These are phyloP conservation scores for Blera fallax DNA, from an alignment of 2,888 invertebrate species.

Conservation along the genomic window DNA sequence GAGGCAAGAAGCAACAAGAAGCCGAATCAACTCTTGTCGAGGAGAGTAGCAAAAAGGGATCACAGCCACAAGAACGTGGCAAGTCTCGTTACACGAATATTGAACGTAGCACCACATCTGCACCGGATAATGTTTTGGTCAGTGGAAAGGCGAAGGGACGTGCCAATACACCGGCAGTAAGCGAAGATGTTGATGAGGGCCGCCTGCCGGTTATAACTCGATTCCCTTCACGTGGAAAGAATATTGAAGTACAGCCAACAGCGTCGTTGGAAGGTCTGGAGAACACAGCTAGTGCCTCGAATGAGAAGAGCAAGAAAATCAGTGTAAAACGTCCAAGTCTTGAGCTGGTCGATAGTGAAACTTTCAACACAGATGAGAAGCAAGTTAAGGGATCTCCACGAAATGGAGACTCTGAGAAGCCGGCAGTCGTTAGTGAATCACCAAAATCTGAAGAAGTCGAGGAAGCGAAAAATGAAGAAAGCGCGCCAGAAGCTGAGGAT, in stretches of 20 bases:
- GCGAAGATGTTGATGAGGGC: conserved; percentile 78
- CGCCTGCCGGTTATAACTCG: conserved; percentile 92
- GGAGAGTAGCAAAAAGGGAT: conserved; percentile 76
- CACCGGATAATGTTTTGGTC: conserved; percentile 85
- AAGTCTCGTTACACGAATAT: conserved; percentile 82
- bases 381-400: conserved; percentile 79
- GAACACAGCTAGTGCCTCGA: conserved; percentile 78
- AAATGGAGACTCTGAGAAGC: conserved; percentile 78
- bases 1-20: conserved; percentile 51
- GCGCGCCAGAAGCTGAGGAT: conserved; percentile 8
- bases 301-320: conserved; percentile 79
- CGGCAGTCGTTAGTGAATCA: conserved; percentile 74
- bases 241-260: conserved; percentile 82
- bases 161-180: conserved; percentile 77
- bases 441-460: conserved; percentile 71
- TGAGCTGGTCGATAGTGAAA: conserved; percentile 91
- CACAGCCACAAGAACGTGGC: conserved; percentile 78
- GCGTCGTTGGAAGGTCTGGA: conserved; percentile 85
- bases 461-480: conserved; percentile 52
- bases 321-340: conserved; percentile 87
- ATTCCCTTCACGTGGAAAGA: conserved; percentile 88
- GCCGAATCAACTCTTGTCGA: conserved; percentile 42
- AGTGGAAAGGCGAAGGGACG: conserved; percentile 85
- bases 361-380: conserved; percentile 87
- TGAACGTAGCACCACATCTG: conserved; percentile 80